Evolutionary conservation across 2,113 vertebrate species (phyloP).

Genomic region (Brachirus orientalis): DNA sequence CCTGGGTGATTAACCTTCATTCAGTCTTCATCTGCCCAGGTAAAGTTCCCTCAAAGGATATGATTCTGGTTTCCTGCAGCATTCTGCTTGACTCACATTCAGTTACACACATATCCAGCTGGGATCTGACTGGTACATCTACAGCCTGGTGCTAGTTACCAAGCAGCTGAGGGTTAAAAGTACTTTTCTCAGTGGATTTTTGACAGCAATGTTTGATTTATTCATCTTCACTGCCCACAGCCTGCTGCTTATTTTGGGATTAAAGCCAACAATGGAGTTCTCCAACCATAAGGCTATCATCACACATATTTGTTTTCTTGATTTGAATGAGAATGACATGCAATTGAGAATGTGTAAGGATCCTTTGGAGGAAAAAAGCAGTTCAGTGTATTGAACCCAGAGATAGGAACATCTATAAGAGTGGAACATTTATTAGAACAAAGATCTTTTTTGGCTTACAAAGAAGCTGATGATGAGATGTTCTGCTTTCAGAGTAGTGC

Average conservation of each 20-base stretch:
- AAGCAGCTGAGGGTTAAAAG: constrained; percentile 12
- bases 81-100: not conserved
- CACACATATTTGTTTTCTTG: constrained; percentile 12
- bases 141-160: too few relatives aligned
- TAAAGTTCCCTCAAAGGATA: not conserved
- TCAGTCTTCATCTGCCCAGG: constrained; percentile 9
- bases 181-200: constrained; percentile 13
- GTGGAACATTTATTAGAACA: constrained; percentile 43
- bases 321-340: constrained; percentile 19
- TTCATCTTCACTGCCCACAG: constrained; percentile 10
- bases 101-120: too few relatives aligned
- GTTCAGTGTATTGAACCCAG: not conserved
- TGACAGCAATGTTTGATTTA: constrained; percentile 17
- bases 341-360: constrained; percentile 5
- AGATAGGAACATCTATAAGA: constrained; percentile 22
- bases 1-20: constrained; percentile 10
- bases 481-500: constrained; percentile 20
- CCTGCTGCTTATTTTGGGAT: constrained; percentile 19
- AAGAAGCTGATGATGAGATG: constrained; percentile 58
- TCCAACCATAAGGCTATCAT: too few relatives aligned
- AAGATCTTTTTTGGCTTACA: constrained; percentile 68
- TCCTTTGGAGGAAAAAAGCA: not conserved
- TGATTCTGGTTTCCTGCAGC: not conserved
- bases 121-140: not conserved
- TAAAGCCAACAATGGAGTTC: constrained; percentile 29